phyloP scores from a whole-genome alignment of 2,113 vertebrate genomes.

The Indri indri region DNA sequence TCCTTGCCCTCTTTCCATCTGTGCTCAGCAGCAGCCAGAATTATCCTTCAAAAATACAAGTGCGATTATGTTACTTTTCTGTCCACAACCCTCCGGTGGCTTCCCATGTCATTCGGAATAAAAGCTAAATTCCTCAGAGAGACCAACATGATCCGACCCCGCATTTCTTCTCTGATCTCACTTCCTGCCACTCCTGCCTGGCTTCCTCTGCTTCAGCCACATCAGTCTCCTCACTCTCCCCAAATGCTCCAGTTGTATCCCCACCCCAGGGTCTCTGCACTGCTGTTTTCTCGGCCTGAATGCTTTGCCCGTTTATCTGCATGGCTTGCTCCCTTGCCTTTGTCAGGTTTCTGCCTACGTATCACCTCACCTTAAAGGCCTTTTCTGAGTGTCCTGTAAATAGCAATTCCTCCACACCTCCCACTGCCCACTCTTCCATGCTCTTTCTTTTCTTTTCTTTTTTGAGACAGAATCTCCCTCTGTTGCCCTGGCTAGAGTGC shows the following conservation, averaged over 20 bases:
- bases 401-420: not conserved
- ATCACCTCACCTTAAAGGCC: not conserved
- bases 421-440: not conserved
- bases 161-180: not conserved
- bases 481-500: too few relatives aligned
- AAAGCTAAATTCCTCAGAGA: not conserved
- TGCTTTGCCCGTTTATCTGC: not conserved
- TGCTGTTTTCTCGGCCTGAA: not conserved
- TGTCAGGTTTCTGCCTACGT: not conserved
- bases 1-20: not conserved
- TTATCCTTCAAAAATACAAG: not conserved
- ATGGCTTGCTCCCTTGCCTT: too few relatives aligned
- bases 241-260: not conserved
- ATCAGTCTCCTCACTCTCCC: not conserved
- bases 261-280: not conserved
- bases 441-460: not conserved
- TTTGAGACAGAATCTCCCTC: too few relatives aligned
- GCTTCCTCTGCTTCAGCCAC: not conserved
- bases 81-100: not conserved
- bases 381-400: not conserved
- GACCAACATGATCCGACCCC: not conserved
- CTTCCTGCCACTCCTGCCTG: not conserved
- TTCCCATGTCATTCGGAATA: not conserved
- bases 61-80: not conserved
- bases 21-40: not conserved